These are phyloP conservation scores for Pocillopora meandrina DNA, from an alignment of 92 coral and sea anemone species.

Conservation along the genomic window DNA sequence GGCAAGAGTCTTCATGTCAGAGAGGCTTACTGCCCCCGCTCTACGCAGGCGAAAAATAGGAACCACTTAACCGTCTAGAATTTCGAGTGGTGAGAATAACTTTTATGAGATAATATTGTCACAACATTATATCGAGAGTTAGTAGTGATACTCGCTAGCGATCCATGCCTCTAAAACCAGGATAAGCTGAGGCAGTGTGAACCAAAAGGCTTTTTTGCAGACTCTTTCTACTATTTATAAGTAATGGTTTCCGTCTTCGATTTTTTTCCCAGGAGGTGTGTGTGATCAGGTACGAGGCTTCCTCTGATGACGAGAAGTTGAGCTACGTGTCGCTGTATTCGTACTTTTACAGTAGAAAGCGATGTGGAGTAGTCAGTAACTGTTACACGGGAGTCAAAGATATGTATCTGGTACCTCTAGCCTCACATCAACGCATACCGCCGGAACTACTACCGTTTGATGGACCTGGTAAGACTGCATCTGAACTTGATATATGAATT, in stretches of 20 bases:
- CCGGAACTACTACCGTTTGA: constrained; percentile 86
- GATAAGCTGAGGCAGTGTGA: too few species aligned
- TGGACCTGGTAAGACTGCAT: constrained; percentile 86
- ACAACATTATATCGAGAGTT: too few species aligned
- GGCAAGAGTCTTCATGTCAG: too few species aligned
- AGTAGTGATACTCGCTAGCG: too few species aligned
- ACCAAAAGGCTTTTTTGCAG: background rate
- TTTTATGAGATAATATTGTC: too few species aligned
- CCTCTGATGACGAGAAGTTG: constrained; percentile 92
- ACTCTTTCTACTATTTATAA: background rate
- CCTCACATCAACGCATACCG: constrained; percentile 88
- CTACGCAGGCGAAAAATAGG: too few species aligned
- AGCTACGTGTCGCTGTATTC: constrained; percentile 95
- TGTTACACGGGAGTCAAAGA: constrained; percentile 93
- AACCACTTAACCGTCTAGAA: background rate
- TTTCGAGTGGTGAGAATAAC: background rate
- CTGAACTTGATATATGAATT: too few species aligned
- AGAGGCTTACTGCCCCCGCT: too few species aligned
- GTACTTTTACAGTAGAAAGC: constrained; percentile 96
- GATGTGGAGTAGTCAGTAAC: constrained; percentile 98
- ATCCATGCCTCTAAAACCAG: too few species aligned
- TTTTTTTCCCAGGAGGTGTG: constrained; percentile 78
- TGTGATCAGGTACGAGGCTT: constrained; percentile 90
- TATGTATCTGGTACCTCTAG: constrained; percentile 93
- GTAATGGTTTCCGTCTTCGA: background rate